phyloP scores from a whole-genome alignment of 2,888 invertebrate species.

The Flexamia atlantica region DNA sequence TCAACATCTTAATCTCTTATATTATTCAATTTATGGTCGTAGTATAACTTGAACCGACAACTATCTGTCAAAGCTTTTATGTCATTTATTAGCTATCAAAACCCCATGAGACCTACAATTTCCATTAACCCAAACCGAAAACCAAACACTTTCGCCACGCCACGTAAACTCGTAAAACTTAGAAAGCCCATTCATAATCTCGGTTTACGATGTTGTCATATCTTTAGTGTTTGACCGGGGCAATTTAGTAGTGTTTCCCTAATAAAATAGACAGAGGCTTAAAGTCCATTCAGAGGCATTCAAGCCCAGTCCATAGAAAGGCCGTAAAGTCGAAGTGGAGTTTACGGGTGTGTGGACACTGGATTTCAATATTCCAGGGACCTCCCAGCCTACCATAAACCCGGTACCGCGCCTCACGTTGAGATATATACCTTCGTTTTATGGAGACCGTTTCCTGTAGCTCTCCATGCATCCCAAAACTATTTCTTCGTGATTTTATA shows the following conservation, averaged over 20 bases:
- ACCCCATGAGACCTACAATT: too few species aligned
- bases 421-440: neutral
- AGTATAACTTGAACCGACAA: too few species aligned
- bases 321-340: slow-evolving; percentile 6
- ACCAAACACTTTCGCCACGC: too few species aligned
- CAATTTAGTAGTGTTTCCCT: slow-evolving; percentile 21
- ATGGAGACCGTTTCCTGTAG: slow-evolving; percentile 5
- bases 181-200: too few species aligned
- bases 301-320: slow-evolving; percentile 39
- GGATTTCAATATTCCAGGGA: slow-evolving; percentile 33
- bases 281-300: slow-evolving; percentile 30
- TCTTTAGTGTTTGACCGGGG: neutral
- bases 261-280: slow-evolving; percentile 19
- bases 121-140: too few species aligned
- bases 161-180: too few species aligned
- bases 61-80: too few species aligned
- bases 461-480: neutral
- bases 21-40: too few species aligned
- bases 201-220: slow-evolving; percentile 8
- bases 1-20: too few species aligned
- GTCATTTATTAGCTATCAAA: too few species aligned
- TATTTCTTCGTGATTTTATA: neutral
- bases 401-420: neutral
- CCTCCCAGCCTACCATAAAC: neutral
- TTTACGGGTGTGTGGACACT: slow-evolving; percentile 29